Evolutionary conservation across 1,140 invertebrate genomes (phyloP).

Genomic region (Gyrodactylus bullatarudis): DNA sequence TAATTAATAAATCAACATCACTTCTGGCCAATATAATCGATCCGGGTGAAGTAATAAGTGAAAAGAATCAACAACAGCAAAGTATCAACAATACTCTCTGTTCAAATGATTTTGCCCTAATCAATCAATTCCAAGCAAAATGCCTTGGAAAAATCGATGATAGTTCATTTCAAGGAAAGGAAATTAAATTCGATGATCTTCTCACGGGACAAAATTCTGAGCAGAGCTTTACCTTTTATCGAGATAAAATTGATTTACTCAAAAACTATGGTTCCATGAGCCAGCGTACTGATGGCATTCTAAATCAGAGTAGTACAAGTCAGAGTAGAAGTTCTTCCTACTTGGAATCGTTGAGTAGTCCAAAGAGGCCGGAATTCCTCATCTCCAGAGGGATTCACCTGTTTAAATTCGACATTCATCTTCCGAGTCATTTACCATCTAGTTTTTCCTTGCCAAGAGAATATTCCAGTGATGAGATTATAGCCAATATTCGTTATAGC

Average conservation of each 20-base stretch:
- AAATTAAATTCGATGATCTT: too few species aligned
- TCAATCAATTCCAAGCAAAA: neutral
- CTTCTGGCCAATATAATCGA: neutral
- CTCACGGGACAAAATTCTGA: neutral
- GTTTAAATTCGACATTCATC: neutral
- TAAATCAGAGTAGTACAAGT: neutral
- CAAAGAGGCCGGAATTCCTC: neutral
- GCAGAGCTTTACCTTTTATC: neutral
- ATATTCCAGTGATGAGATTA: neutral
- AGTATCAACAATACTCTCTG: neutral
- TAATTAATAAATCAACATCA: neutral
- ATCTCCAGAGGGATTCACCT: neutral
- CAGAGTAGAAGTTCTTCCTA: neutral
- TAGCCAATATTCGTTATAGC: neutral
- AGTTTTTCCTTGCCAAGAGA: neutral
- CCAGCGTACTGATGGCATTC: neutral
- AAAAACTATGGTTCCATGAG: neutral
- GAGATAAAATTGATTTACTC: neutral
- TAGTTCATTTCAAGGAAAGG: too few species aligned
- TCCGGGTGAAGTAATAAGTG: too few species aligned
- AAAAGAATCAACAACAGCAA: too few species aligned
- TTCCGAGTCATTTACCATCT: neutral
- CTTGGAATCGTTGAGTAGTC: neutral
- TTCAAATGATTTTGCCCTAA: neutral
- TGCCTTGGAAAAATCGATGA: neutral